Evolutionary conservation across 2,797 vertebrate species (phyloP).

Genomic region (Artibeus lituratus): DNA sequence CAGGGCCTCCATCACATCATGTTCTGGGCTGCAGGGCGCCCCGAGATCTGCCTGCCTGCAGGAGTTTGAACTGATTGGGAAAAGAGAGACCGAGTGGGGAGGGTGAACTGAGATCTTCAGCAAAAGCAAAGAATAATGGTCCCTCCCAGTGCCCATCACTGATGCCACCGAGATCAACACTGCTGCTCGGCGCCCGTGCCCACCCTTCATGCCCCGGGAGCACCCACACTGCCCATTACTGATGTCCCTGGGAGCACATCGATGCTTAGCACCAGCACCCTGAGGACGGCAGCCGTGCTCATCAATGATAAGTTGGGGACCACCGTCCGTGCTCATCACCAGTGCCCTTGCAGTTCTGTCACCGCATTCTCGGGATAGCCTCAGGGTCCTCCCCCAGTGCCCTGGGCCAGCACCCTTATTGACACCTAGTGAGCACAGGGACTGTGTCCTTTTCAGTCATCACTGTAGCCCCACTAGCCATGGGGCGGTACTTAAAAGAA

Average conservation of each 20-base stretch:
- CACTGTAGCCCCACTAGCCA: not conserved
- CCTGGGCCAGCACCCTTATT: accelerated
- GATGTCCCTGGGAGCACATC: not conserved
- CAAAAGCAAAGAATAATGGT: not conserved
- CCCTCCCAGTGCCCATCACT: too few species aligned
- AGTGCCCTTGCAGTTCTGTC: not conserved
- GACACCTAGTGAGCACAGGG: not conserved
- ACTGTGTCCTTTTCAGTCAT: not conserved
- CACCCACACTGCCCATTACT: too few species aligned
- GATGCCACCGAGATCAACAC: not conserved
- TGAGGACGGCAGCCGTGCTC: not conserved
- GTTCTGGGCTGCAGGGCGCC: not conserved
- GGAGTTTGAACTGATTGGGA: not conserved
- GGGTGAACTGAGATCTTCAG: not conserved
- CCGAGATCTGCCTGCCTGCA: not conserved
- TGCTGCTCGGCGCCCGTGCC: too few species aligned
- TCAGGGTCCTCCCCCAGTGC: not conserved
- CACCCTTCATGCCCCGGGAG: too few species aligned
- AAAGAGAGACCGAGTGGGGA: not conserved
- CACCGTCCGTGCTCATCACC: not conserved
- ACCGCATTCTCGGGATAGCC: not conserved
- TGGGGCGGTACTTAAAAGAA: not conserved
- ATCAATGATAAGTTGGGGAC: not conserved
- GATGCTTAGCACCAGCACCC: not conserved
- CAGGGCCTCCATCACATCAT: accelerated